Evolutionary conservation across 2,888 invertebrate species (phyloP), one percentile per base, ranked within the genome.

Genomic region (Tipula confusa): DNA sequence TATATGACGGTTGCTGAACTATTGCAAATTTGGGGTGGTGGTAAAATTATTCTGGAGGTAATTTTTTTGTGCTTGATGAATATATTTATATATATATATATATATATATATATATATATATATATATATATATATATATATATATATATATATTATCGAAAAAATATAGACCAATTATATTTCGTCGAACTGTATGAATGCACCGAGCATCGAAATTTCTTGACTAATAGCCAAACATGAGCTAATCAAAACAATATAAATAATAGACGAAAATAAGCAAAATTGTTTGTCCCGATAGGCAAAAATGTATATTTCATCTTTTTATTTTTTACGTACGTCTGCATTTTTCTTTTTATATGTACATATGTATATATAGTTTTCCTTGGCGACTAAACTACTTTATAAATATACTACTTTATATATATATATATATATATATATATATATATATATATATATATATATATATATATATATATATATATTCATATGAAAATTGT

Each of bases 101-200:
- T 64, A 64, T 64, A 64, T 64, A 64, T 64, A 64, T 64, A 64
- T 64, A 64, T 64, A 64, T 64, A 64, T 64, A 64, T 64, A 64
- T 64, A 64, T 64, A 64, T 64, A 64, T 64, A 64, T 64, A 64
- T 64, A 64, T 64, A 64, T 64, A 64, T 64, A 64, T 64, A 64
- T 64, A 64, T 64, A 64, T 64, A 64, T 5, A 64, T 64, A 64
- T 6, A 48, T 6, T 6, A 6, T 6, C 3, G 15, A 2, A 48
- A 43, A 43, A 43, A 64, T 64, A 18, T 64, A 64, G 64, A 64
- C 64, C 64, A 64, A 64, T 64, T 64, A 64, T 64, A 64, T 64
- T 64, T 24, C 24, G 64, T 43, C n/a, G 43, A 43, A 43, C 43
- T 43, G 64, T 64, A 9, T 64, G 64, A 2, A 7, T 64, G 24